Conservation (phyloP, 2,113 vertebrate species). For the Lanius ludovicianus region DNA sequence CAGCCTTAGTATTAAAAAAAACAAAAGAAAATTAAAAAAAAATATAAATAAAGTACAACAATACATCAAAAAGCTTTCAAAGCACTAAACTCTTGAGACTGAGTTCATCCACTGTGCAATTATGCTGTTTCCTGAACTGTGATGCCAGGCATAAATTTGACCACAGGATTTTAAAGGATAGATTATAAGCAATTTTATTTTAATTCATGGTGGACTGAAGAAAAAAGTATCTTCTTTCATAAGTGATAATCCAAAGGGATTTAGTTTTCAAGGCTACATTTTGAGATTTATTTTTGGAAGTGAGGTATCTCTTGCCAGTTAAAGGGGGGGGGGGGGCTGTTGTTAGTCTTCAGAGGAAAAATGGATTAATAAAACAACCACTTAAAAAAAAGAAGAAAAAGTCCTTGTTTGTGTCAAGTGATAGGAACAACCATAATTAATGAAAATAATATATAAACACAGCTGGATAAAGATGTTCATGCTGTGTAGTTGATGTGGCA, state of each 20-base stretch:
- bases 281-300: neutral
- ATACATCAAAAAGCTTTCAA: constrained; percentile 41
- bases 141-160: neutral
- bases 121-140: neutral
- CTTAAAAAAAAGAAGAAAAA: neutral
- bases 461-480: constrained; percentile 34
- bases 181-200: constrained; percentile 34
- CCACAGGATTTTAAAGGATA: neutral
- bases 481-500: neutral
- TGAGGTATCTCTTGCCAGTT: neutral
- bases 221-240: neutral
- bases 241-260: neutral
- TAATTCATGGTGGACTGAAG: neutral
- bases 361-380: neutral
- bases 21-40: neutral
- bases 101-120: neutral
- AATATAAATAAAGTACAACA: constrained; percentile 10
- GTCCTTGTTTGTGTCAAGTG: neutral
- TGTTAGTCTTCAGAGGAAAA: neutral
- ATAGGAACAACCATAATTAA: constrained; percentile 7
- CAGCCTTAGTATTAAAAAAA: neutral
- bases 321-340: neutral
- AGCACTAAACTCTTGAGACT: neutral
- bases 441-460: constrained; percentile 51
- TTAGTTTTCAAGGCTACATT: neutral